Evolutionary conservation across 2,888 invertebrate genomes (phyloP), one percentile per base, ranked within the genome.

Genomic region (Agrochola lychnidis): DNA sequence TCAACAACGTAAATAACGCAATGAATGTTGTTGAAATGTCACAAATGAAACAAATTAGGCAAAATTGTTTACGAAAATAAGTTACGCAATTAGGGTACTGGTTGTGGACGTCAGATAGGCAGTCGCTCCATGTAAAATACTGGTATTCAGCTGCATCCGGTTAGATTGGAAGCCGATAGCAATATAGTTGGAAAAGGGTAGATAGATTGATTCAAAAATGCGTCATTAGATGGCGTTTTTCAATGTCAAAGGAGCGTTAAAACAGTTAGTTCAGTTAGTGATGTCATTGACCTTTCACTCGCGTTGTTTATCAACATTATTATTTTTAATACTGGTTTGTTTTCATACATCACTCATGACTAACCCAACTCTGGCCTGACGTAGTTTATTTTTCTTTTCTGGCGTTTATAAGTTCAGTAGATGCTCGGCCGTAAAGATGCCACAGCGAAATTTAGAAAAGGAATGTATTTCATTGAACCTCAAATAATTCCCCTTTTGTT

Each of bases 291-390:
- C 61, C 80, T 79, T 19, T 57, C 10, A 0, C 3, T 36, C 0
- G 7, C 7, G 36, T 67, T 83, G 56, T 83, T 80, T 83, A 62
- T 53, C 36, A 68, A 78, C 56, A 56, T 1, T 40, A 53, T 62
- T 68, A 63, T 68, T 77, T 82, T 63, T 57, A 77, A n/a, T 22
- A 48, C 30, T 82, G 5, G 30, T 66, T 61, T 78, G 76, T 78
- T 82, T 81, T 82, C 45, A 30, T 82, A 71, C 7, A 57, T 22
- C 25, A 14, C 16, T 16, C 6, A 25, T 75, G 45, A 75, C n/a
- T n/a, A 42, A 7, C 7, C 19, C 19, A 45, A 25, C 42, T 12
- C 25, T 45, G 19, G 48, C 25, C 12, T 25, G 45, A 19, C 2
- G 22, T 30, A 14, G 12, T 14, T 56, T 14, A 10, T 56, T 53